A percentile compares a stretch with the other conserved stretches of the same genome.
Evolutionary conservation across 2,888 invertebrate species (phyloP).

Genomic region (Callosobruchus maculatus): DNA sequence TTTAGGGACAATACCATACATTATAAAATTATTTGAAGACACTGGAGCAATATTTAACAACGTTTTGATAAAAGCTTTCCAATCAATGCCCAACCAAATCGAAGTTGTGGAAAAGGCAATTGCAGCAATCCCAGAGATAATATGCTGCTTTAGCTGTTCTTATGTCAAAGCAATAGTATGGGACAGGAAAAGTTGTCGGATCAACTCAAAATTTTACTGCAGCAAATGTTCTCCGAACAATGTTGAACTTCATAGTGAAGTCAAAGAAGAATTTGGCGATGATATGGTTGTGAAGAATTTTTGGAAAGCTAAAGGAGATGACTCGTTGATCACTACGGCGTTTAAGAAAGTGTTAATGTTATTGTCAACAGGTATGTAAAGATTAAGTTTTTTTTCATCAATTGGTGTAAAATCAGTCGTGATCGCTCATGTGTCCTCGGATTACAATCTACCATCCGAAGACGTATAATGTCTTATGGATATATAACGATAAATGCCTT

Average conservation of each 20-base stretch:
- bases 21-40: slow-evolving; percentile 28
- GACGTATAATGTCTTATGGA: too few species aligned
- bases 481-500: too few species aligned
- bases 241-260: neutral
- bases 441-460: too few species aligned
- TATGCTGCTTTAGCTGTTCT: neutral
- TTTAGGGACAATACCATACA: slow-evolving; percentile 26
- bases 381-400: too few species aligned
- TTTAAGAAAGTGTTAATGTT: neutral
- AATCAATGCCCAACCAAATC: neutral
- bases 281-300: neutral
- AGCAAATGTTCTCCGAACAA: neutral
- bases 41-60: slow-evolving; percentile 19
- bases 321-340: neutral
- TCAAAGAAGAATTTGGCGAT: neutral
- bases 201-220: neutral
- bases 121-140: neutral
- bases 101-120: neutral
- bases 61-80: neutral
- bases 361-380: neutral
- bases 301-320: neutral
- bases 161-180: neutral
- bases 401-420: too few species aligned
- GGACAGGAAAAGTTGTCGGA: neutral
- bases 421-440: too few species aligned